Conservation (phyloP, 2,797 vertebrate species). For the Etheostoma perlongum region DNA sequence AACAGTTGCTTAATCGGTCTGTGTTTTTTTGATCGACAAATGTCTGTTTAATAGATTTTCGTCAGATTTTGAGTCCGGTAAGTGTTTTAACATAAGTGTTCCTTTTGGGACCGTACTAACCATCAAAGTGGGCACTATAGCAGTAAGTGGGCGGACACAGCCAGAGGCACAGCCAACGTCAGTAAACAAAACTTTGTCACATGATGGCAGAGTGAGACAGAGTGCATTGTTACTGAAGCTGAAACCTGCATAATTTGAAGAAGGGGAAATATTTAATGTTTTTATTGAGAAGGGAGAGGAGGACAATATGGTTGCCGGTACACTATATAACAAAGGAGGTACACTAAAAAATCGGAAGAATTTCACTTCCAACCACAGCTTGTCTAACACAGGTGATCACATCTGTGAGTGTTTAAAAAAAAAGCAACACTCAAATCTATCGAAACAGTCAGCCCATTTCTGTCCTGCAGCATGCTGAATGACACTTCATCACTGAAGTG, state of each 20-base stretch:
- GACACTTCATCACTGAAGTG: slow-evolving; percentile 31
- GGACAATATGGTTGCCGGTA: neutral
- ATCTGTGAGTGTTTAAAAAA: slow-evolving; percentile 11
- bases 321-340: neutral
- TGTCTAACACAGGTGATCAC: slow-evolving; percentile 4
- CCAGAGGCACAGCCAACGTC: neutral
- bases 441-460: slow-evolving; percentile 17
- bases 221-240: neutral
- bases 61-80: too few relatives aligned
- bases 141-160: too few relatives aligned
- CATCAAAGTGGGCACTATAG: too few relatives aligned
- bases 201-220: neutral
- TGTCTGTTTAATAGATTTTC: too few relatives aligned
- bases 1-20: too few relatives aligned
- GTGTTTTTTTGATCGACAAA: too few relatives aligned
- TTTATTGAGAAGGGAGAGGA: neutral
- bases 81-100: too few relatives aligned
- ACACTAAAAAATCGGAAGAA: neutral
- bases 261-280: neutral
- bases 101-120: too few relatives aligned
- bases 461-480: slow-evolving; percentile 10
- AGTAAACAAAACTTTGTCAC: neutral
- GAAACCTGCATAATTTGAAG: neutral
- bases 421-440: neutral
- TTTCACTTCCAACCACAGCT: neutral